These are phyloP conservation scores for Xyrauchen texanus DNA, from an alignment of 2,113 vertebrate genomes.

Conservation along the genomic window DNA sequence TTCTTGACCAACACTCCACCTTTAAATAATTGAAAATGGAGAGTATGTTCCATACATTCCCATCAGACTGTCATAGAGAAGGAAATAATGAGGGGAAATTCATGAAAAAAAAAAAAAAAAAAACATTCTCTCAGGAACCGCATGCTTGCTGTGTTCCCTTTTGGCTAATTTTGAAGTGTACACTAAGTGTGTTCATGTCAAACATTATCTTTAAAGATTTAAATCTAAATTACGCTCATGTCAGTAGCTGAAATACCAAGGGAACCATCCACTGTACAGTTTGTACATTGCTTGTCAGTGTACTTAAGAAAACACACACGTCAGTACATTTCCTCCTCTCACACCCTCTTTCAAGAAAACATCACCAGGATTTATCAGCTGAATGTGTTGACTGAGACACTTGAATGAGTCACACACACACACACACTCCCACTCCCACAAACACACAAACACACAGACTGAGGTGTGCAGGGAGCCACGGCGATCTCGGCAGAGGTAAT, in stretches of 20 bases:
- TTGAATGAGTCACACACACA: not conserved
- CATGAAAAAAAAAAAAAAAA: not conserved
- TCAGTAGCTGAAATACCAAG: not conserved
- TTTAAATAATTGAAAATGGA: not conserved
- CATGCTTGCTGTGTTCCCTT: not conserved
- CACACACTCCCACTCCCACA: not conserved
- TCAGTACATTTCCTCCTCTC: not conserved
- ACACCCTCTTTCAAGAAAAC: not conserved
- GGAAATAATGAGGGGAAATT: too few relatives aligned
- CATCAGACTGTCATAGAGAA: not conserved
- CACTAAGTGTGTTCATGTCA: not conserved
- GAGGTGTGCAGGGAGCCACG: not conserved
- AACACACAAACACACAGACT: not conserved
- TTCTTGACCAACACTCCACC: not conserved
- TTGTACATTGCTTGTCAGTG: not conserved
- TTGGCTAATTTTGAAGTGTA: not conserved
- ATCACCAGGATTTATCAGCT: not conserved
- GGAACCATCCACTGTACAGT: not conserved
- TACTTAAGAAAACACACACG: not conserved
- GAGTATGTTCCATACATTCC: not conserved
- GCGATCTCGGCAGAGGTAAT: not conserved
- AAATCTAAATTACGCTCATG: not conserved
- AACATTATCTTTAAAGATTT: not conserved
- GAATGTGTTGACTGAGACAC: constrained; percentile 1
- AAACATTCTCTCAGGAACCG: not conserved